phyloP scores from a whole-genome alignment of 2,888 invertebrate genomes.

The Gnatocerus cornutus region DNA sequence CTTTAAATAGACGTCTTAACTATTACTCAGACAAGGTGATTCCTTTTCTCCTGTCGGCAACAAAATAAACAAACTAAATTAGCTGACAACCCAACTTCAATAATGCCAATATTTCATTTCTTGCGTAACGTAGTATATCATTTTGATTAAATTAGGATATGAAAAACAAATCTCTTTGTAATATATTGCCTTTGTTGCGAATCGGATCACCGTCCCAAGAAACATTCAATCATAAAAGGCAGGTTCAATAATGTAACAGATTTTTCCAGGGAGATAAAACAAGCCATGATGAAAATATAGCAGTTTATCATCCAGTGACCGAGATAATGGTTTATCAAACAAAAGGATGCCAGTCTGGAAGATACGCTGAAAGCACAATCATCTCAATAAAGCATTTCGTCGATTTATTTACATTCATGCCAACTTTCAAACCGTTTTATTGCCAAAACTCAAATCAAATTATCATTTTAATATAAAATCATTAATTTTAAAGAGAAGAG shows the following conservation, averaged over 20 bases:
- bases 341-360: conserved; percentile 58
- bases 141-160: conserved; percentile 51
- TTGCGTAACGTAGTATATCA: conserved; percentile 41
- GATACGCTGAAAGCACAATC: conserved; percentile 59
- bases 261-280: conserved; percentile 50
- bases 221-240: conserved; percentile 52
- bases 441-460: neutral
- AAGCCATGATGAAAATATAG: conserved; percentile 52
- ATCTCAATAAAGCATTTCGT: conserved; percentile 60
- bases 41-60: conserved; percentile 25
- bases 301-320: conserved; percentile 59
- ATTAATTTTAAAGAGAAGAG: neutral
- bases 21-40: conserved; percentile 44
- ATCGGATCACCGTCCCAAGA: conserved; percentile 48
- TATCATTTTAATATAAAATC: neutral
- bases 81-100: conserved; percentile 25
- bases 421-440: conserved; percentile 27
- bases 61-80: conserved; percentile 37
- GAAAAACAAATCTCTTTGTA: conserved; percentile 49
- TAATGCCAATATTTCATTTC: conserved; percentile 35
- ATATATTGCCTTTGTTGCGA: conserved; percentile 52
- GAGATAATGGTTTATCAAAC: conserved; percentile 62
- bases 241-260: conserved; percentile 51
- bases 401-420: conserved; percentile 58
- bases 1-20: conserved; percentile 46